Percentiles rank a stretch among this genome's conserved stretches.
Conservation (phyloP, 2,888 invertebrate genomes). For the Epinotia bilunana region DNA sequence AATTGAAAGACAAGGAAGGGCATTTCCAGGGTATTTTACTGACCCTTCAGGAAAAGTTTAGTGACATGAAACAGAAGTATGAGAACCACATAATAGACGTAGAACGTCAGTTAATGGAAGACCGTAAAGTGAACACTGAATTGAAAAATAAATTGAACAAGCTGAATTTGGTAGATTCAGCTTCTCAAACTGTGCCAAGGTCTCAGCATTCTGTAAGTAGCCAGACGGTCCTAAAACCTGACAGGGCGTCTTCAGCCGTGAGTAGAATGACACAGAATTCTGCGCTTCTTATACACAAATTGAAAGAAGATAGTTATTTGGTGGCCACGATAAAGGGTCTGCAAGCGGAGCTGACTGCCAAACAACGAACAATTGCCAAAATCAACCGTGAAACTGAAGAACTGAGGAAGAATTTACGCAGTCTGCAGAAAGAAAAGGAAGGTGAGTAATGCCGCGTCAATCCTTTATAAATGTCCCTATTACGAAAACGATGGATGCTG, state of each 20-base stretch:
- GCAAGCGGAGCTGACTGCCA: conserved; percentile 89
- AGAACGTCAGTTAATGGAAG: conserved; percentile 86
- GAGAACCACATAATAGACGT: conserved; percentile 89
- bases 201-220: conserved; percentile 61
- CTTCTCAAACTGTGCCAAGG: conserved; percentile 79
- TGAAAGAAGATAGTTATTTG: conserved; percentile 90
- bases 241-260: conserved; percentile 77
- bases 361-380: conserved; percentile 89
- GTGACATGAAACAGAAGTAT: conserved; percentile 90
- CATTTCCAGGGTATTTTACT: conserved; percentile 88
- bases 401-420: conserved; percentile 88
- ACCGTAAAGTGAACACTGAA: conserved; percentile 76
- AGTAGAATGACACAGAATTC: conserved; percentile 84
- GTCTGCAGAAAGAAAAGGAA: conserved; percentile 91
- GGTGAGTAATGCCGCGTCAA: conserved; percentile 61
- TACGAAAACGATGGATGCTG: too few species aligned
- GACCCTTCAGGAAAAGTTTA: conserved; percentile 90
- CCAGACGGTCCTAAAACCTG: conserved; percentile 72
- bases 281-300: conserved; percentile 74
- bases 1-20: conserved; percentile 88
- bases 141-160: conserved; percentile 83
- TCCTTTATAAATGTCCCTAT: neutral
- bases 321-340: conserved; percentile 91
- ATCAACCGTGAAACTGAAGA: conserved; percentile 91
- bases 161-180: conserved; percentile 63